A percentile compares a stretch with the other conserved stretches of the same genome.
Evolutionary conservation across 1,140 invertebrate genomes (phyloP).

Genomic region (Carcinoscorpius rotundicauda): DNA sequence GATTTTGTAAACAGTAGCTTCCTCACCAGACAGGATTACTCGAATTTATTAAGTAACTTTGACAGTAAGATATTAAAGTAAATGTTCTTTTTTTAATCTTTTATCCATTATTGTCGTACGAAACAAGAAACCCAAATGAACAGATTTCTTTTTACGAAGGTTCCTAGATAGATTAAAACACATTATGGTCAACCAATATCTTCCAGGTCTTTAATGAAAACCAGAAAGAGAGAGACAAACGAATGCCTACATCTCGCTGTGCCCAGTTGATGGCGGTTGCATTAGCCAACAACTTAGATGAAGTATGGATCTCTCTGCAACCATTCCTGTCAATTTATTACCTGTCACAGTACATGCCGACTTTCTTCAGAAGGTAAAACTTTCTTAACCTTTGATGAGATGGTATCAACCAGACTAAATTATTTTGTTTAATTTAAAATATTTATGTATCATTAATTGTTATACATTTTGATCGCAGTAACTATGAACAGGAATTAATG

Average conservation of each 20-base stretch:
- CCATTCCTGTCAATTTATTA: conserved; percentile 51
- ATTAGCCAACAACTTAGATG: conserved; percentile 57
- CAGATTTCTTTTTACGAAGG: background rate
- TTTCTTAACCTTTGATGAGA: too few relatives aligned
- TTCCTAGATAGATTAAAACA: too few relatives aligned
- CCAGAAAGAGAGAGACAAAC: conserved; percentile 34
- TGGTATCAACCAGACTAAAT: too few relatives aligned
- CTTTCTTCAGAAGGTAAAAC: conserved; percentile 15
- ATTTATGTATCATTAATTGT: too few relatives aligned
- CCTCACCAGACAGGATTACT: too few relatives aligned
- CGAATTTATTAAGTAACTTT: background rate
- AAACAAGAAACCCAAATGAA: background rate
- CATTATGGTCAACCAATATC: too few relatives aligned
- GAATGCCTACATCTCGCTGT: conserved; percentile 57
- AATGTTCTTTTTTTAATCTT: conserved; percentile 1
- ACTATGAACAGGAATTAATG: too few relatives aligned
- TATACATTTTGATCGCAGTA: too few relatives aligned
- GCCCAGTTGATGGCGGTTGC: conserved; percentile 55
- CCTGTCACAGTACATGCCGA: conserved; percentile 47
- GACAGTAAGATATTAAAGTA: background rate
- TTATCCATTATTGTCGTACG: background rate
- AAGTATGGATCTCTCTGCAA: conserved; percentile 59
- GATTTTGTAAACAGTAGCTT: too few relatives aligned
- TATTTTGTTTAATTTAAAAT: too few relatives aligned
- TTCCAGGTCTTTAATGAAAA: conserved; percentile 9